These are phyloP conservation scores for Hydrophis major DNA, from an alignment of 2,797 vertebrate genomes.

Conservation along the genomic window DNA sequence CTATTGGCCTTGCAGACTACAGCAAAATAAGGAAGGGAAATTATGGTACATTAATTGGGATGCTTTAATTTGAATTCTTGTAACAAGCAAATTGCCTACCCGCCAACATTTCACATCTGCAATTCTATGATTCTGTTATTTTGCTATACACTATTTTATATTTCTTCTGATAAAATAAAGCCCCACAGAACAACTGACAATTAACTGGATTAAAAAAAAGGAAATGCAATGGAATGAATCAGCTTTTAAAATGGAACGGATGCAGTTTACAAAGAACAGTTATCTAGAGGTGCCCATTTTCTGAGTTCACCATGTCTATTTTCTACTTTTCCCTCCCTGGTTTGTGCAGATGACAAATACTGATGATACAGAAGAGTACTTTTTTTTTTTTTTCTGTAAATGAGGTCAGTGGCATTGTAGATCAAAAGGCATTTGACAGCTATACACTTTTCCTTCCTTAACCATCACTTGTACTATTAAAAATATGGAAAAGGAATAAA, in stretches of 20 bases:
- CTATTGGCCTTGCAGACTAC: slow-evolving; percentile 39
- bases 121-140: background rate
- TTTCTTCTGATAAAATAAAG: background rate
- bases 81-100: background rate
- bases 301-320: background rate
- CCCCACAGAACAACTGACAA: background rate
- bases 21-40: background rate
- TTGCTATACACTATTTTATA: background rate
- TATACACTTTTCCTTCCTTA: background rate
- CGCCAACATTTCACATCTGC: background rate
- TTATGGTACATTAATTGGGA: background rate
- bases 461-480: background rate
- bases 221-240: background rate
- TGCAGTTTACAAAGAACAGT: background rate
- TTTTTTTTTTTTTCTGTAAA: background rate
- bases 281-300: background rate
- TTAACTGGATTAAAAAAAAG: background rate
- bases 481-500: background rate
- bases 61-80: background rate
- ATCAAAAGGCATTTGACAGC: background rate
- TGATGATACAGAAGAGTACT: background rate
- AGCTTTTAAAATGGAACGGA: background rate
- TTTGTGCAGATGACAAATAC: background rate
- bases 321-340: background rate
- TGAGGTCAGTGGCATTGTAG: background rate